phyloP scores from a whole-genome alignment of 2,888 invertebrate species.

The Polydrusus pterygomalis region DNA sequence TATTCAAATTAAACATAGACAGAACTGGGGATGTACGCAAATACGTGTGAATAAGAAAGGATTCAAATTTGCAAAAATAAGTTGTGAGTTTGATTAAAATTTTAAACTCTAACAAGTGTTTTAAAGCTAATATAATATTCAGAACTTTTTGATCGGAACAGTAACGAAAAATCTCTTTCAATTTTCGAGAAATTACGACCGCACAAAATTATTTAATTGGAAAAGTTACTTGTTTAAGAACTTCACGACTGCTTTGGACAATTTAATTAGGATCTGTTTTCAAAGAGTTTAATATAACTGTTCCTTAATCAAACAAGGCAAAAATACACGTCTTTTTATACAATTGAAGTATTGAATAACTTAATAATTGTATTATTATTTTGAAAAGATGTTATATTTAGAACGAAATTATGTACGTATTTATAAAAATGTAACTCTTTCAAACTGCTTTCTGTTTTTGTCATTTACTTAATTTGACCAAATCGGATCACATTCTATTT shows the following conservation, averaged over 20 bases:
- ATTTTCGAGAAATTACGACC: slow-evolving; percentile 7
- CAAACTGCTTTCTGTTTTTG: no score
- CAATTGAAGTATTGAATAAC: neutral
- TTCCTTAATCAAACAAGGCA: neutral
- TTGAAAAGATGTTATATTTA: no score
- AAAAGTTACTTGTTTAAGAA: slow-evolving; percentile 20
- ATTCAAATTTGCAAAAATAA: no score
- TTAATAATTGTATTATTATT: neutral
- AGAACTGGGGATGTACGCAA: no score
- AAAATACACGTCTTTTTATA: slow-evolving; percentile 1
- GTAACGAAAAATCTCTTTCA: slow-evolving; percentile 2
- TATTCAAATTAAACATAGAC: no score
- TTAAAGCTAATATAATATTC: neutral
- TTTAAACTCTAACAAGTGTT: neutral
- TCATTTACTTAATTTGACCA: no score
- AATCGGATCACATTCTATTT: no score
- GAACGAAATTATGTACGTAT: no score
- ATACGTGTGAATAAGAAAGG: no score
- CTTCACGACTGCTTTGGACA: slow-evolving; percentile 21
- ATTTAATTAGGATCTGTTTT: slow-evolving; percentile 23
- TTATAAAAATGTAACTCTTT: no score
- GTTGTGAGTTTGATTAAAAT: no score
- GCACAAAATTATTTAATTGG: slow-evolving; percentile 17
- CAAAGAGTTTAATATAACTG: slow-evolving; percentile 14
- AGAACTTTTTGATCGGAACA: neutral